Conservation (phyloP, 2,113 vertebrate species). For the Columba livia region DNA sequence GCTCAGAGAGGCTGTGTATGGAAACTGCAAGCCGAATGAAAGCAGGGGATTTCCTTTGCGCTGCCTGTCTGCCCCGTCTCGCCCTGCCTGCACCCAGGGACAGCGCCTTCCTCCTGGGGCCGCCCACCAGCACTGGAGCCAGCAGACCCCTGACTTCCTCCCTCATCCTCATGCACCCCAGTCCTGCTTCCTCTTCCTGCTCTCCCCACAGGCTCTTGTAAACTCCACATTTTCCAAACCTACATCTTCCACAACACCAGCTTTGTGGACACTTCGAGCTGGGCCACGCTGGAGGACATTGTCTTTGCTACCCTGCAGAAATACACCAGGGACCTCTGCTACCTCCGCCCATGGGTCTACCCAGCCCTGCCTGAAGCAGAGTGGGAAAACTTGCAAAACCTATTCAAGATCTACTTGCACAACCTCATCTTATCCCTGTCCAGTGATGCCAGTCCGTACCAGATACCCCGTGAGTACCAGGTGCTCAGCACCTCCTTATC, state of each 20-base stretch:
- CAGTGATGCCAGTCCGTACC: fast-evolving
- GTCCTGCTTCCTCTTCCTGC: neutral
- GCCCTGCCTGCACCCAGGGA: neutral
- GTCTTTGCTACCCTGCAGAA: neutral
- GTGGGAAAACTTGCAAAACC: neutral
- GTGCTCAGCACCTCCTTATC: neutral
- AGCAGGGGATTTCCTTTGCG: neutral
- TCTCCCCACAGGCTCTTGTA: neutral
- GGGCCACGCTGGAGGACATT: neutral
- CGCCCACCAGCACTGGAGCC: neutral
- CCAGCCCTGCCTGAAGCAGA: neutral
- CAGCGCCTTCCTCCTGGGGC: neutral
- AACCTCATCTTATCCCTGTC: neutral
- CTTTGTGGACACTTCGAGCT: neutral
- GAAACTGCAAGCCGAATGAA: neutral
- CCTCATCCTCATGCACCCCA: neutral
- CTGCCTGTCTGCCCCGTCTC: neutral
- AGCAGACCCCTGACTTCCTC: neutral
- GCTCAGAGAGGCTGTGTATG: neutral
- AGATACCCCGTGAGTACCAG: neutral
- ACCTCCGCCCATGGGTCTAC: neutral
- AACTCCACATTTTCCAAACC: neutral
- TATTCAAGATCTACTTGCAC: neutral
- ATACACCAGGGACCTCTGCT: neutral
- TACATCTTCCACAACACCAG: neutral